Conservation (phyloP, 2,797 vertebrate genomes). For the Pogoniulus pusillus region DNA sequence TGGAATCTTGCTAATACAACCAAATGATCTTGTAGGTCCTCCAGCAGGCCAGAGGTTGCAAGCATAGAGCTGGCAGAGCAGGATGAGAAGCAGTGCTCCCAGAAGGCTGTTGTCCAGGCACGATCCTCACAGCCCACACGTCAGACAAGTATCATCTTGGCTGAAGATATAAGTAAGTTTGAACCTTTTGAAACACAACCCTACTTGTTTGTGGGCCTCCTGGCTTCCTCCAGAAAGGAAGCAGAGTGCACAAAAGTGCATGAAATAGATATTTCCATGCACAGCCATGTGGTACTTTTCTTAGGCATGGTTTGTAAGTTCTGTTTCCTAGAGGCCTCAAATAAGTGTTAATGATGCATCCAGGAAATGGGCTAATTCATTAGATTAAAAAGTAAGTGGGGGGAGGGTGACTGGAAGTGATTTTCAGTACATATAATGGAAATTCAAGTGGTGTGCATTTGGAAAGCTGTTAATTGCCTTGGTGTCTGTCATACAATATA, state of each 20-base stretch:
- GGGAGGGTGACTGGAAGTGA: neutral
- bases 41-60: slow-evolving; percentile 92
- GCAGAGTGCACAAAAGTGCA: neutral
- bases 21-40: slow-evolving; percentile 79
- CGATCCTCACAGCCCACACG: slow-evolving; percentile 84
- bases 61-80: slow-evolving; percentile 84
- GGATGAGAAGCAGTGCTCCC: slow-evolving; percentile 83
- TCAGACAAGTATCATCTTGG: slow-evolving; percentile 93
- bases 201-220: neutral
- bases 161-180: slow-evolving; percentile 89
- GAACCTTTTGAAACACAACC: neutral
- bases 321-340: neutral
- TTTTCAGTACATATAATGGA: neutral
- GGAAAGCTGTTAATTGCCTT: neutral
- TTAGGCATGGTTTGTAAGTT: accelerated
- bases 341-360: neutral
- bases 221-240: neutral
- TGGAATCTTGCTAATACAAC: neutral
- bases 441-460: neutral
- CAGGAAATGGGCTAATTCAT: neutral
- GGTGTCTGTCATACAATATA: neutral
- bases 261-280: accelerated
- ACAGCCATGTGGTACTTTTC: neutral
- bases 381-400: accelerated
- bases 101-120: slow-evolving; percentile 88